Conservation (phyloP, 2,113 vertebrate genomes). For the Accipiter virgatus region DNA sequence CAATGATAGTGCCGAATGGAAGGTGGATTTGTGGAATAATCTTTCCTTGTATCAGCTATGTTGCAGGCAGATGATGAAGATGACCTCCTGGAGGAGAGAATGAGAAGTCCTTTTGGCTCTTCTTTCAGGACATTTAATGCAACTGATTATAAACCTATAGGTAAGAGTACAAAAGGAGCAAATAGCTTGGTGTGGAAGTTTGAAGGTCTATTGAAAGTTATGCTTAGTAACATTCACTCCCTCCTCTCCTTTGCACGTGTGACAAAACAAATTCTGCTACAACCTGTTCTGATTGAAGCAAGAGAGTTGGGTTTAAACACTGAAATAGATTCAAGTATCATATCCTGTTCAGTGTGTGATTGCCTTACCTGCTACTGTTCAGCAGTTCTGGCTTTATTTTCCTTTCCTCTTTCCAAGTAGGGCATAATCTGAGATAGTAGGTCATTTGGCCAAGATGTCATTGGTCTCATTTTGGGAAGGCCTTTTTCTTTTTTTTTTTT, state of each 20-base stretch:
- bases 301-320: background rate
- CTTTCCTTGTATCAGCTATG: slow-evolving; percentile 82
- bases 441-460: background rate
- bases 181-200: background rate
- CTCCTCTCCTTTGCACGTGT: background rate
- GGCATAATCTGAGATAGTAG: background rate
- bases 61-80: slow-evolving; percentile 98
- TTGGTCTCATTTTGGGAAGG: background rate
- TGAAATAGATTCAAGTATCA: background rate
- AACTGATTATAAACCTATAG: slow-evolving; percentile 98
- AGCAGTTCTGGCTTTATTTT: background rate
- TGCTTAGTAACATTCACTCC: background rate
- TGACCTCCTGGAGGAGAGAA: slow-evolving; percentile 95
- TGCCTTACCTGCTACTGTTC: background rate
- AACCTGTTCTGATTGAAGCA: background rate
- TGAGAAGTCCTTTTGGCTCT: slow-evolving; percentile 98
- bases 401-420: background rate
- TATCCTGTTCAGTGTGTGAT: background rate
- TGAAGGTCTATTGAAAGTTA: background rate
- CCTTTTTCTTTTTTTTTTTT: too few species aligned
- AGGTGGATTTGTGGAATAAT: background rate
- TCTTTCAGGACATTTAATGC: slow-evolving; percentile 98
- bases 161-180: slow-evolving; percentile 65
- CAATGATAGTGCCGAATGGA: background rate
- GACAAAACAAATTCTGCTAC: background rate